Evolutionary conservation across 2,888 invertebrate genomes (phyloP).

Genomic region (Metacarcinus magister): DNA sequence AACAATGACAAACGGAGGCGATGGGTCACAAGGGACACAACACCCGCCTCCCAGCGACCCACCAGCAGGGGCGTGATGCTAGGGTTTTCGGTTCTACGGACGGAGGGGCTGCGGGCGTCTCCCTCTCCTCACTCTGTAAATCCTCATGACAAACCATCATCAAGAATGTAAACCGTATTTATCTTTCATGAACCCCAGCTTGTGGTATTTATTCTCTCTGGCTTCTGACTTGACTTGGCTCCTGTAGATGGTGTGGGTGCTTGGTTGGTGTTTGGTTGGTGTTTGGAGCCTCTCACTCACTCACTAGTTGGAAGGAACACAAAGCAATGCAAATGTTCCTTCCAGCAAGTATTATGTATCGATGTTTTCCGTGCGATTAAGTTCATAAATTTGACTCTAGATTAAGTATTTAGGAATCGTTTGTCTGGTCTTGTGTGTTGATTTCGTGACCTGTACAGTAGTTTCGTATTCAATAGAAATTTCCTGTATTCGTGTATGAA

Average conservation of each 20-base stretch:
- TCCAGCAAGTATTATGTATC: too few species aligned
- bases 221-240: constrained; percentile 31
- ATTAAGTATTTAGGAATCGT: too few species aligned
- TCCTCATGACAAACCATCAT: constrained; percentile 71
- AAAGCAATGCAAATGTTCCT: background rate
- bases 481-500: background rate
- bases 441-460: background rate
- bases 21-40: constrained; percentile 53
- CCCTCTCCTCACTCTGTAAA: constrained; percentile 9
- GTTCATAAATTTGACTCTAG: too few species aligned
- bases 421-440: background rate
- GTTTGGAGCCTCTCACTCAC: background rate
- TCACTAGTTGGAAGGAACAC: background rate
- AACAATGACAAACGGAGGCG: constrained; percentile 75
- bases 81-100: constrained; percentile 50
- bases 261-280: background rate
- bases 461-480: background rate
- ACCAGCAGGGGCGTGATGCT: background rate
- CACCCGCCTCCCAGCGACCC: background rate
- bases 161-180: constrained; percentile 73
- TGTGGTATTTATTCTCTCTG: constrained; percentile 16
- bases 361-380: too few species aligned
- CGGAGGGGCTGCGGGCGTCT: background rate
- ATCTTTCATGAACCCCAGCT: constrained; percentile 59
- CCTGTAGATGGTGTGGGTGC: background rate